Conservation (phyloP, 2,113 vertebrate genomes). For the Chrysemys picta region DNA sequence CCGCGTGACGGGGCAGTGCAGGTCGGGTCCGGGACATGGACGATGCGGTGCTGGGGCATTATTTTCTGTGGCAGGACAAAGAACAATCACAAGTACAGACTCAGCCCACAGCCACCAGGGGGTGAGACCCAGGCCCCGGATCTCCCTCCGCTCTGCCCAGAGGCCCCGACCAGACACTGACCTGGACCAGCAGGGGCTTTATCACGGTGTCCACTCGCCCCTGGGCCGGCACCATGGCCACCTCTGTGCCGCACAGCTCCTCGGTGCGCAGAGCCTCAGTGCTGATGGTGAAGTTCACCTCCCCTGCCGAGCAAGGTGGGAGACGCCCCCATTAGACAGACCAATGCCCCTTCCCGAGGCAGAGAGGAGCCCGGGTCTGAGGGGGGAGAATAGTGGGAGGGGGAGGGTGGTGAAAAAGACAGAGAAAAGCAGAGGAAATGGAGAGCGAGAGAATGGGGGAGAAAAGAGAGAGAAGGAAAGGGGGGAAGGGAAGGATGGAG, state of each 20-base stretch:
- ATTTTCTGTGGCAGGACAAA: not conserved
- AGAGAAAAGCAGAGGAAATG: too few relatives aligned
- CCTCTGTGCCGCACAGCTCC: slow-evolving; percentile 71
- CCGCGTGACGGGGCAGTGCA: not conserved
- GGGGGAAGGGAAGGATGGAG: too few relatives aligned
- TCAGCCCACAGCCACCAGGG: not conserved
- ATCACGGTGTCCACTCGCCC: slow-evolving; percentile 31
- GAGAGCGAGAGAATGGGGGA: not conserved
- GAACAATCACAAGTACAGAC: not conserved
- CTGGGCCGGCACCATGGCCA: slow-evolving; percentile 64
- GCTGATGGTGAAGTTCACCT: slow-evolving; percentile 73
- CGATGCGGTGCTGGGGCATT: not conserved
- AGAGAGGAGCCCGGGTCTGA: too few relatives aligned
- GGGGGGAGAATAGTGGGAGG: too few relatives aligned
- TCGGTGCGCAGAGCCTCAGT: slow-evolving; percentile 75
- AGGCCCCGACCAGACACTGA: slow-evolving; percentile 27
- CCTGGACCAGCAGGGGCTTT: slow-evolving; percentile 77
- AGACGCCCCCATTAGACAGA: not conserved
- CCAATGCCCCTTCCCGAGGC: too few relatives aligned
- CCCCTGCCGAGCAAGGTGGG: slow-evolving; percentile 52
- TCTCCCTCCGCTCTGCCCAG: not conserved
- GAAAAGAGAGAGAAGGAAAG: too few relatives aligned
- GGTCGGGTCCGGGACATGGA: not conserved
- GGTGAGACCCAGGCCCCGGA: not conserved
- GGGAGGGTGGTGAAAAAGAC: too few relatives aligned